Percentiles rank a stretch among this genome's conserved stretches.
phyloP scores from a whole-genome alignment of 2,797 vertebrate genomes.

The Tolypeutes matacus region DNA sequence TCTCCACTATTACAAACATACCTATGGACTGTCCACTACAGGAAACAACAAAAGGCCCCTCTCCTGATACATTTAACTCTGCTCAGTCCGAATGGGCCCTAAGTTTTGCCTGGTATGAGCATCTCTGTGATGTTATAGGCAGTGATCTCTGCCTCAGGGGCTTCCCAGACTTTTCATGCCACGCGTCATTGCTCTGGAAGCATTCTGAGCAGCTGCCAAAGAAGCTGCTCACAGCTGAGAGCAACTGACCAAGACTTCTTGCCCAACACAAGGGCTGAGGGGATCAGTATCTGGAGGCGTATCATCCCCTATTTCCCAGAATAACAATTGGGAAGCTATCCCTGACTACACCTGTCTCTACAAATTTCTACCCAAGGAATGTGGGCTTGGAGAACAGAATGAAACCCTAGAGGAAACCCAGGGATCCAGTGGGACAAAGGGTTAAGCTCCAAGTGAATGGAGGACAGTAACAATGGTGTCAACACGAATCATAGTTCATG shows the following conservation, averaged over 20 bases:
- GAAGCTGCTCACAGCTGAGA: not conserved
- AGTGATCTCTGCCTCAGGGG: not conserved
- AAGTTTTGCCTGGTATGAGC: not conserved
- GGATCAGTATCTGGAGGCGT: not conserved
- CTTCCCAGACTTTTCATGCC: not conserved
- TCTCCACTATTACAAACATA: not conserved
- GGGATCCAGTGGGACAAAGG: not conserved
- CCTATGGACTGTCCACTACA: not conserved
- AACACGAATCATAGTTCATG: not conserved
- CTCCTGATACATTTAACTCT: not conserved
- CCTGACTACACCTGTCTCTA: not conserved
- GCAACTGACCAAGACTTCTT: not conserved
- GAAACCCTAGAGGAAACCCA: not conserved
- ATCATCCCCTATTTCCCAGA: not conserved
- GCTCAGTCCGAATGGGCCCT: not conserved
- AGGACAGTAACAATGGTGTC: no score
- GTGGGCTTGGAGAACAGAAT: not conserved
- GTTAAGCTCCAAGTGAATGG: not conserved
- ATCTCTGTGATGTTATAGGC: not conserved
- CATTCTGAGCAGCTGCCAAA: not conserved
- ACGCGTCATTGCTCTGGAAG: not conserved
- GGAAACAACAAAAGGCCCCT: not conserved
- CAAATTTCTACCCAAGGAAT: not conserved
- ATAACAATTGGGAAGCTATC: no score
- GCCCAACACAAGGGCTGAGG: not conserved